A percentile compares a stretch with the other conserved stretches of the same genome.
phyloP scores from a whole-genome alignment of 2,113 vertebrate species.

The Burhinus oedicnemus region DNA sequence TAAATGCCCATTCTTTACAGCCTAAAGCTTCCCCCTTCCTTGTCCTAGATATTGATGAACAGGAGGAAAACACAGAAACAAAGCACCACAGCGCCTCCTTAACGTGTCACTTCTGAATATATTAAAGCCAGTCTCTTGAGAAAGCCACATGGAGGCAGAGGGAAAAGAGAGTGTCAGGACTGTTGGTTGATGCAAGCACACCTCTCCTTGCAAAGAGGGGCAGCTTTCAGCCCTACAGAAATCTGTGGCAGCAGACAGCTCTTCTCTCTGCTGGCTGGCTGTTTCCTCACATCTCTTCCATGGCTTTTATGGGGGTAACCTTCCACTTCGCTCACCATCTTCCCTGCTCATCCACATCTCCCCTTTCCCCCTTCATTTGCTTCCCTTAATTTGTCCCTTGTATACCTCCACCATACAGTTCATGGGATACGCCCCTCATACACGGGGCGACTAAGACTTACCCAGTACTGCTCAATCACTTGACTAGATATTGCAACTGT shows the following conservation, averaged over 20 bases:
- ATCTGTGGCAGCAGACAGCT: background rate
- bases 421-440: rapidly evolving
- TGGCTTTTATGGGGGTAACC: background rate
- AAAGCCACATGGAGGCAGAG: background rate
- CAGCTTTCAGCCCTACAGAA: background rate
- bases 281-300: background rate
- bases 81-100: background rate
- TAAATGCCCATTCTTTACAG: background rate
- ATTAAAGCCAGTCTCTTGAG: background rate
- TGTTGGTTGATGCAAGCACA: background rate
- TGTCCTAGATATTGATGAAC: background rate
- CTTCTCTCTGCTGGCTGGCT: background rate
- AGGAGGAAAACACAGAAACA: background rate
- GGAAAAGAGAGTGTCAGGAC: background rate
- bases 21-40: background rate
- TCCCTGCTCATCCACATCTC: background rate
- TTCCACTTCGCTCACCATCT: background rate
- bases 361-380: no score
- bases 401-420: background rate
- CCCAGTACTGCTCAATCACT: background rate
- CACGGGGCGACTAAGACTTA: rapidly evolving
- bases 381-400: background rate
- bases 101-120: no score
- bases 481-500: background rate
- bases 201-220: background rate